Evolutionary conservation across 2,888 invertebrate genomes (phyloP), one percentile per base, ranked within the genome.

Genomic region (Nasonia oneida): DNA sequence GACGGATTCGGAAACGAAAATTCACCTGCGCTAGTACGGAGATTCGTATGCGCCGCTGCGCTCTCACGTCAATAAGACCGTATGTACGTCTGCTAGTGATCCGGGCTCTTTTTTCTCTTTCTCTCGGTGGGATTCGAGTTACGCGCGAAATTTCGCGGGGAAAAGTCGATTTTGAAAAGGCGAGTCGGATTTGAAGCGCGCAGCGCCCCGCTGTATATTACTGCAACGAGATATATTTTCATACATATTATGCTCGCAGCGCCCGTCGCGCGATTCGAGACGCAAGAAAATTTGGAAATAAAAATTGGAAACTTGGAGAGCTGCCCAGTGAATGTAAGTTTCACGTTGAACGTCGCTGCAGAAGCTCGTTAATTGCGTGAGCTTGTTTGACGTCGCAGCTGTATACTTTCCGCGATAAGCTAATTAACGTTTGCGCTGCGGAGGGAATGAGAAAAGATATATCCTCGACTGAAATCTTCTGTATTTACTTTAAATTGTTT

Each of bases 401-500:
- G 1, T 50, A 53, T 61, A 61, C 4, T 67, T 12, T 67, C 15
- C 12, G 23, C 12, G 12, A 29, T 67, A 29, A 67, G 4, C 10
- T 67, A 67, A 67, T 33, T 67, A 57, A 33, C 33, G 3, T 67
- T 33, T 29, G 23, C 33, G 18, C 23, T 23, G 29, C 29, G 42
- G 18, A 61, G n/a, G 57, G 23, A 61, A 42, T 18, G 57, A 78
- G 61, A 78, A 50, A 53, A 37, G 15, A 53, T 47, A 53, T 29
- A 53, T n/a, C n/a, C 50, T 39, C n/a, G 18, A 12, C 33, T 29
- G 53, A 70, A 83, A 70, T 77, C 37, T 33, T 83, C 50, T 77
- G 33, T 71, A 61, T 78, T 83, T 71, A 71, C 29, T 77, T n/a
- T 83, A 77, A 76, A 83, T 83, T 83, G 61, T 77, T 83, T 77